Base-by-base conservation (phyloP, 2,888 invertebrate species). In the Megalurothrips usitatus region DNA sequence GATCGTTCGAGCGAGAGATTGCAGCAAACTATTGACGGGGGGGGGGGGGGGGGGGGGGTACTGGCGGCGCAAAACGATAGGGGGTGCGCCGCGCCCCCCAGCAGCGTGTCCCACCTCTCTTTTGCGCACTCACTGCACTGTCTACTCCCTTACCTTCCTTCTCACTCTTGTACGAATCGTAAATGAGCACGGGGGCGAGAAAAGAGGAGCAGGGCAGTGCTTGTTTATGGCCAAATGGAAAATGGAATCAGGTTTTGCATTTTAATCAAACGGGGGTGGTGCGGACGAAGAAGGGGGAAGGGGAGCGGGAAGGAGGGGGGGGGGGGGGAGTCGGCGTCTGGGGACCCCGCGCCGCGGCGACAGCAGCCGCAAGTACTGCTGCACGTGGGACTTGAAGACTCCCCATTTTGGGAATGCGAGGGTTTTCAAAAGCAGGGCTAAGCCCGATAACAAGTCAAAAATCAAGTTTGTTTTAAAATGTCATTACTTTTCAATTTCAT, bases 221-320 rank as follows among this genome's bases (percentile, higher is more conserved):
- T 68, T 68, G 68, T 68, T 68, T 68, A 68, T 68, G 23, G 23
- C 68, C 68, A n/a, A 68, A 68, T 68, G 68, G 68, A 68, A 68
- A 68, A 68, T 68, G 68, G 68, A 68, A 68, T 68, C 68, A 68
- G 68, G 68, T 68, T 68, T 68, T 68, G 68, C 68, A 68, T 68
- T 68, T 68, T 68, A 68, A 68, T 68, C 68, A 68, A 68, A 68
- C 68, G 68, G 12, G 63, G n/a, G 23, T 58, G 23, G n/a, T 8
- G 63, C n/a, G 63, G 14, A 14, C 14, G 63, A 17, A 14, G 52
- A 17, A 17, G 63, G 63, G 63, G 2, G 63, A 19, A 19, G 63
- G n/a, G n/a, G 63, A n/a, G 63, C 52, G 52, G 9, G 4, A 17
- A 9, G 52, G 52, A 17, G 52, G 19, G 58, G 17, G 14, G 58